Evolutionary conservation across 2,797 vertebrate species (phyloP), one percentile per base, ranked within the genome.

Genomic region (Passerculus sandwichensis): DNA sequence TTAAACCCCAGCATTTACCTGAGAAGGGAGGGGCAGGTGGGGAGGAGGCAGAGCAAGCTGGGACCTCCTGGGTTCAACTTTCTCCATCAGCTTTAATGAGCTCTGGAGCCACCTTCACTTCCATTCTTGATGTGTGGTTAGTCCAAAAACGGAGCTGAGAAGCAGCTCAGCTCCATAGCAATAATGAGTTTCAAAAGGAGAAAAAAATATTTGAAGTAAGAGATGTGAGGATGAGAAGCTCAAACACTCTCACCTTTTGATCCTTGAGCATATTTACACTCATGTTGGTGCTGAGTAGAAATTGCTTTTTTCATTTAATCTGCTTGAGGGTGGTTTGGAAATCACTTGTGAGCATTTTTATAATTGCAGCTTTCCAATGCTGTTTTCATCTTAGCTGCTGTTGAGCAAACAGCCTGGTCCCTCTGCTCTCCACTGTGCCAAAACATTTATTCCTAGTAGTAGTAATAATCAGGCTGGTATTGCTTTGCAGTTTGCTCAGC

Each of bases 191-290:
- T 90, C 83, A 91, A 73, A 26, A 56, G 54, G 70, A 88, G 85
- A 62, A 90, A 91, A 89, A 88, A 78, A 38, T 51, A 70, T 69
- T 93, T 95, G 76, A 90, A 85, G 85, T 60, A 73, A 90, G 73
- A 91, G 62, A 70, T 65, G 85, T 66, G 56, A 94, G 76, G 81
- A 65, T 25, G 74, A 86, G 78, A 69, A 72, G 66, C 64, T 90
- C 70, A 62, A 47, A 78, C 51, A 45, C 10, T 51, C 45, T 81
- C 85, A 66, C 76, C 88, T 94, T 95, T 93, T 70, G 93, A 84
- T 91, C 87, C 81, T 92, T 6, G 2, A 72, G 48, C 9, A 0
- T 85, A 45, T 94, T 94, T 93, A 72, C 69, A 8, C 59, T 73
- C 29, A 0, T 3, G 48, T 50, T 76, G 51, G 76, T 87, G 21